Conservation (phyloP, 2,888 invertebrate species). For the Hoplodrina blanda region DNA sequence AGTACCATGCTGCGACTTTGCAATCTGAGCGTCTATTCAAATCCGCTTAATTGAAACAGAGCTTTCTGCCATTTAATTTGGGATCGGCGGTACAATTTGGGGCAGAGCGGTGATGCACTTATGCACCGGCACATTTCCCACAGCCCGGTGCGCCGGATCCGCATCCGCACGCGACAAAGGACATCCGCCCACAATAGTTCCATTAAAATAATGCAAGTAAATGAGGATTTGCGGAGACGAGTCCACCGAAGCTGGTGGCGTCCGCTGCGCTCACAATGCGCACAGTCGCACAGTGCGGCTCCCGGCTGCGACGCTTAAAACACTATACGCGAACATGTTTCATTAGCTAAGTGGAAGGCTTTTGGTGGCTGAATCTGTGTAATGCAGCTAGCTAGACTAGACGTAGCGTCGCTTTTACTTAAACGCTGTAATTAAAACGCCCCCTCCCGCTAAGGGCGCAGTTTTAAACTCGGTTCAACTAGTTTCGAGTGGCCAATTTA, state of each 20-base stretch:
- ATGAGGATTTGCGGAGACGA: slow-evolving; percentile 89
- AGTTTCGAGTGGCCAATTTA: slow-evolving; percentile 88
- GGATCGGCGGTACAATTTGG: slow-evolving; percentile 80
- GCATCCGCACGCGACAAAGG: slow-evolving; percentile 87
- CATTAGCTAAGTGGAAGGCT: slow-evolving; percentile 91
- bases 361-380: slow-evolving; percentile 90
- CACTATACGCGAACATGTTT: slow-evolving; percentile 90
- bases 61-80: slow-evolving; percentile 80
- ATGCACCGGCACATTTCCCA: slow-evolving; percentile 87
- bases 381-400: slow-evolving; percentile 87
- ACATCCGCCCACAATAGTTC: slow-evolving; percentile 89
- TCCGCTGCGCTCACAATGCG: slow-evolving; percentile 81
- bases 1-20: slow-evolving; percentile 64
- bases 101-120: slow-evolving; percentile 84
- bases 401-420: slow-evolving; percentile 89
- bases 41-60: slow-evolving; percentile 78
- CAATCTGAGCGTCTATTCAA: slow-evolving; percentile 71
- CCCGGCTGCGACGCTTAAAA: slow-evolving; percentile 81
- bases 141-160: slow-evolving; percentile 81
- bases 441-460: slow-evolving; percentile 84
- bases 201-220: slow-evolving; percentile 91
- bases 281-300: slow-evolving; percentile 68
- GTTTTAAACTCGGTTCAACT: slow-evolving; percentile 88
- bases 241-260: slow-evolving; percentile 84
- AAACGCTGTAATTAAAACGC: slow-evolving; percentile 90